phyloP scores from a whole-genome alignment of 2,113 vertebrate genomes.

The Acanthisitta chloris region DNA sequence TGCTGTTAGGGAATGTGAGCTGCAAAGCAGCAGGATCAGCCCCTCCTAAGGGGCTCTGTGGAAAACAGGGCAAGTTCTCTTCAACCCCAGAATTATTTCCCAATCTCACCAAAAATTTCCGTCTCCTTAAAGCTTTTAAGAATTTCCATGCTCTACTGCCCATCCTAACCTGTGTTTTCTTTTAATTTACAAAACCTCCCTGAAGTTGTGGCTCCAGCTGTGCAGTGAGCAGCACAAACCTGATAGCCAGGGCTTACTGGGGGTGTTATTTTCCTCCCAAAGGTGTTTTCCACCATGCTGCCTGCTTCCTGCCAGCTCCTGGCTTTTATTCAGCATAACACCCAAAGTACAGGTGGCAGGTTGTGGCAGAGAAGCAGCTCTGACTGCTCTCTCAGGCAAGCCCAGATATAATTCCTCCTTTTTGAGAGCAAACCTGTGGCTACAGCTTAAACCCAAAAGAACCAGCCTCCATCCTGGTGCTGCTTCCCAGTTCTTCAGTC shows the following conservation, averaged over 20 bases:
- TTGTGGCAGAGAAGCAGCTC: background rate
- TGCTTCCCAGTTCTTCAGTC: background rate
- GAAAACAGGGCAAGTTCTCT: rapidly evolving
- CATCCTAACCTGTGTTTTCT: background rate
- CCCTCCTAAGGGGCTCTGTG: rapidly evolving
- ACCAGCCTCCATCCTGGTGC: background rate
- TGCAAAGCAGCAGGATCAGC: background rate
- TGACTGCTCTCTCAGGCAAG: rapidly evolving
- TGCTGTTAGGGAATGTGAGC: background rate
- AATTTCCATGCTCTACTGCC: background rate
- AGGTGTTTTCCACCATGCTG: background rate
- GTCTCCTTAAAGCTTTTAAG: background rate
- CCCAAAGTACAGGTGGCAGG: background rate
- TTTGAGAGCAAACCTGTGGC: background rate
- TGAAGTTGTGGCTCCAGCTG: conserved; percentile 22
- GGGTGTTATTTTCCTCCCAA: background rate
- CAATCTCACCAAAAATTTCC: background rate
- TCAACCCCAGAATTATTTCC: conserved; percentile 10
- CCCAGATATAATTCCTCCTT: too few species aligned
- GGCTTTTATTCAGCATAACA: background rate
- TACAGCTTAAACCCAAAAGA: background rate
- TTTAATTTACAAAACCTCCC: conserved; percentile 55
- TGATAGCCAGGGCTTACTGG: background rate
- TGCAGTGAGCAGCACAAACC: background rate
- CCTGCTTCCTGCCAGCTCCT: background rate